Base-by-base conservation (phyloP, 2,888 invertebrate species). In the Cosmopolites sordidus region DNA sequence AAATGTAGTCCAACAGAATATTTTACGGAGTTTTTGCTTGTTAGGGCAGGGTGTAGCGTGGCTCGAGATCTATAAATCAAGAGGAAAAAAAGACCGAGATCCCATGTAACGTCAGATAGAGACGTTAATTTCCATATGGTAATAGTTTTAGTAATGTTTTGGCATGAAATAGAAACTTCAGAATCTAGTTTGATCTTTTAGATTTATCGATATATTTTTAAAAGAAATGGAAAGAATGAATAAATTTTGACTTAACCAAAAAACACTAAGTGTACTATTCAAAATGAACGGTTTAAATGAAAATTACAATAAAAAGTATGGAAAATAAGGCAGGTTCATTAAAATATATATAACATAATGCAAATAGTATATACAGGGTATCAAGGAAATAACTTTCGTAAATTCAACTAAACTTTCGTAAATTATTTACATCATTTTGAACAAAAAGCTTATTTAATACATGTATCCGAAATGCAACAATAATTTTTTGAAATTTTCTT, bases 71-170 rank as follows among this genome's bases (percentile, higher is more conserved):
- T 39, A 54, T 54, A 54, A 54, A 54, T 54, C 54, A 54, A n/a
- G 16, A 12, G 1, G 33, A 15, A 53, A 53, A 46, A 53, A 47
- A 47, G 14, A 47, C 30, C 47, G 15, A 42, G 38, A 43, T 45
- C 14, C 12, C 40, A 45, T 47, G 47, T 22, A 48, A 16, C 42
- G 41, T 37, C 38, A 54, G 54, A 50, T 54, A 54, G 50, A 54
- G 46, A 54, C 18, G 47, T 45, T 54, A 50, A 54, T 54, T 54
- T 54, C 50, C 54, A 54, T 50, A 50, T 50, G 37, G 50, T 46
- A 54, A 50, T 52, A 44, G 51, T 45, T 51, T 51, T 51, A 17
- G 47, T 17, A 47, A 15, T 29, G 27, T 11, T n/a, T n/a, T n/a
- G n/a, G n/a, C n/a, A 27, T 6, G 27, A 27, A 27, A 9, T 6